Evolutionary conservation across 1,140 invertebrate genomes (phyloP).

Genomic region (Hylyphantes graminicola): DNA sequence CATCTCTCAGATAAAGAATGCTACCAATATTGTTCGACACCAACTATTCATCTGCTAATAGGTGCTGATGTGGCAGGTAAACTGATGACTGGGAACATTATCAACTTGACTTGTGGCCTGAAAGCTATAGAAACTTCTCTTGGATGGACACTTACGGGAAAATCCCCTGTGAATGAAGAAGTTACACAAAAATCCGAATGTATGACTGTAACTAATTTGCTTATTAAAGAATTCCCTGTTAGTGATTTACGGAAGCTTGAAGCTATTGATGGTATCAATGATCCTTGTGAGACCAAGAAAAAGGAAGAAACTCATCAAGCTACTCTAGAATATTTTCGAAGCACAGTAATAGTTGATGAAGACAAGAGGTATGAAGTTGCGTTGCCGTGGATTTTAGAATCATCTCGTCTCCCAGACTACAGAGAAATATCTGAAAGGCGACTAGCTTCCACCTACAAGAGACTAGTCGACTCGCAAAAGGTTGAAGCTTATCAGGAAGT

Average conservation of each 20-base stretch:
- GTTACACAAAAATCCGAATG: not conserved
- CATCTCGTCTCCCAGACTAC: not conserved
- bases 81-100: constrained; percentile 11
- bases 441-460: not conserved
- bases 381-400: not conserved
- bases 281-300: constrained; percentile 7
- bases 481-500: not conserved
- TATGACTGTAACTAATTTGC: not conserved
- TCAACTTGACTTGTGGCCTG: constrained; percentile 14
- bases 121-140: constrained; percentile 15
- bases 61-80: constrained; percentile 19
- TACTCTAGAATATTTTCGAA: not conserved
- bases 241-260: not conserved
- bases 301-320: not conserved
- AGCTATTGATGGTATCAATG: not conserved
- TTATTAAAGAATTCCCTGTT: not conserved
- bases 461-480: not conserved
- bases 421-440: not conserved
- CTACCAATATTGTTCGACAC: not conserved
- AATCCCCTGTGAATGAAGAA: not conserved
- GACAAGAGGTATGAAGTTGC: not conserved
- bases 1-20: not conserved
- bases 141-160: constrained; percentile 29
- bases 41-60: constrained; percentile 4
- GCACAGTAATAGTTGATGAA: no score